Evolutionary conservation across 2,888 invertebrate genomes (phyloP).

Genomic region (Epiperipatus broadwayi): DNA sequence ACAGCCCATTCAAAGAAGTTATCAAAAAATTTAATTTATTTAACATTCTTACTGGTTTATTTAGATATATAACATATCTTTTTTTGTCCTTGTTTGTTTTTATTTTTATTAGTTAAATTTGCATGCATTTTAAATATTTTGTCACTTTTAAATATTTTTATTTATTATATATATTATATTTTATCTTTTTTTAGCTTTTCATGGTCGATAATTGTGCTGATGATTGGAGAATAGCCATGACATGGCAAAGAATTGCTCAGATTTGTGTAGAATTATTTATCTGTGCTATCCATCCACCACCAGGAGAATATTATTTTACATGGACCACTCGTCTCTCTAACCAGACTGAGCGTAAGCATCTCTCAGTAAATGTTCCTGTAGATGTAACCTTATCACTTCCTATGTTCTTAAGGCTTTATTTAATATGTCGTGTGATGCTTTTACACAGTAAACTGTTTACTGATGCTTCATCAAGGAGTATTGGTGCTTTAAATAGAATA

Average conservation of each 20-base stretch:
- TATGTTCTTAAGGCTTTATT: constrained; percentile 97
- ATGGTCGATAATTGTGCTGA: constrained; percentile 99
- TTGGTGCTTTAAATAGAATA: constrained; percentile 90
- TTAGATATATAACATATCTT: no score
- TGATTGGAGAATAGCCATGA: constrained; percentile 99
- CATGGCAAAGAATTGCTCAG: constrained; percentile 85
- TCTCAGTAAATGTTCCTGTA: no score
- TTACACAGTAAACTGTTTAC: constrained; percentile 98
- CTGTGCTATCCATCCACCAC: constrained; percentile 94
- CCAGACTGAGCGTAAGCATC: constrained; percentile 36
- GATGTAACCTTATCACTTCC: constrained; percentile 94
- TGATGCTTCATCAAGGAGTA: constrained; percentile 93
- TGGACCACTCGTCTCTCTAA: constrained; percentile 92
- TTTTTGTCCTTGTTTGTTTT: no score
- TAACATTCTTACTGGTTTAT: no score
- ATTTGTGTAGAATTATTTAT: constrained; percentile 77
- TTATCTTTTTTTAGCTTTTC: constrained; percentile 57
- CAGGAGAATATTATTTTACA: constrained; percentile 82
- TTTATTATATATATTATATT: no score
- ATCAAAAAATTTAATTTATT: no score
- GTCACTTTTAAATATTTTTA: no score
- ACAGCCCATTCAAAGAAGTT: no score
- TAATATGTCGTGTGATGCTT: constrained; percentile 97
- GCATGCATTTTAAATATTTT: no score
- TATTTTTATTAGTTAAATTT: no score